Conservation (phyloP, 2,113 vertebrate genomes). For the Oncorhynchus mykiss region DNA sequence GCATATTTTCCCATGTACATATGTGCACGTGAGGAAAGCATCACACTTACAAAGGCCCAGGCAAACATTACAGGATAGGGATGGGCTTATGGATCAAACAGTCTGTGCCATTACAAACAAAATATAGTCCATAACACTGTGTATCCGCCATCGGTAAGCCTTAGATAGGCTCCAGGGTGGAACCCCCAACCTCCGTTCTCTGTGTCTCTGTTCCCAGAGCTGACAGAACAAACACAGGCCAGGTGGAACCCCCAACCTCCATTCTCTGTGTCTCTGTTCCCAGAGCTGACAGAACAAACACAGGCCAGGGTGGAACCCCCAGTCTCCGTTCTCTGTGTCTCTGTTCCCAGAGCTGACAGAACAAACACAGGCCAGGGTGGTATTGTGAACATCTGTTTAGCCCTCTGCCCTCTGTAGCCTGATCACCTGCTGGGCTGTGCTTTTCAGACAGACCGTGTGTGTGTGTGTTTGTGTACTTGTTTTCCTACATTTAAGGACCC, state of each 20-base stretch:
- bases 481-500: background rate
- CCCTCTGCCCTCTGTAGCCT: slow-evolving; percentile 12
- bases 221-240: no score
- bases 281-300: slow-evolving; percentile 33
- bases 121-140: slow-evolving; percentile 24
- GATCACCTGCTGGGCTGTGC: slow-evolving; percentile 31
- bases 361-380: slow-evolving; percentile 62
- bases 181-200: no score
- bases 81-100: slow-evolving; percentile 34
- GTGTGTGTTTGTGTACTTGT: background rate
- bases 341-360: background rate
- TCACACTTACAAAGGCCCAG: slow-evolving; percentile 27
- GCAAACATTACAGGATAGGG: slow-evolving; percentile 17
- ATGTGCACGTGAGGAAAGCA: slow-evolving; percentile 21
- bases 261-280: slow-evolving; percentile 38
- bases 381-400: slow-evolving; percentile 61
- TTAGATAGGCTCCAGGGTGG: background rate
- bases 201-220: no score
- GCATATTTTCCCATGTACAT: no score
- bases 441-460: slow-evolving; percentile 21
- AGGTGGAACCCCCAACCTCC: slow-evolving; percentile 18
- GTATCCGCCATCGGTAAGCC: slow-evolving; percentile 43
- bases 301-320: no score
- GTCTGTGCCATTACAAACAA: slow-evolving; percentile 39
- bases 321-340: no score